phyloP scores from a whole-genome alignment of 2,888 invertebrate species.

The Oxycera nigricornis region DNA sequence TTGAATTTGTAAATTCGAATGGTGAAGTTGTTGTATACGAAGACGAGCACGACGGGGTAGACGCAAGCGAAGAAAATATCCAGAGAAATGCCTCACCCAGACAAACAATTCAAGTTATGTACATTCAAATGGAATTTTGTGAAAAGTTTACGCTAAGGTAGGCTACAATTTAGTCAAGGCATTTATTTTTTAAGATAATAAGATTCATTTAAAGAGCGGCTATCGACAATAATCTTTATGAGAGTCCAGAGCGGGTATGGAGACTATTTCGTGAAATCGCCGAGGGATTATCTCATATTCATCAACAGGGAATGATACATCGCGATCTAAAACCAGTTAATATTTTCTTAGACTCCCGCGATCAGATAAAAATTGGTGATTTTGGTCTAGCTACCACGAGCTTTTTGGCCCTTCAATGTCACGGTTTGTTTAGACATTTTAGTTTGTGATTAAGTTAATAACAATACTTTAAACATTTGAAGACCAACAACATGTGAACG shows the following conservation, averaged over 20 bases:
- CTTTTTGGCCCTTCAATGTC: slow-evolving; percentile 62
- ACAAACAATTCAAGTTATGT: slow-evolving; percentile 68
- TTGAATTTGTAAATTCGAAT: slow-evolving; percentile 60
- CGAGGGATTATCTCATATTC: slow-evolving; percentile 88
- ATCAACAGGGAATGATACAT: slow-evolving; percentile 90
- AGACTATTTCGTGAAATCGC: slow-evolving; percentile 93
- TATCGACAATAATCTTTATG: slow-evolving; percentile 81
- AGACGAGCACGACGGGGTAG: slow-evolving; percentile 51
- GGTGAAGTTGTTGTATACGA: slow-evolving; percentile 57
- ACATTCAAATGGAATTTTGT: slow-evolving; percentile 99
- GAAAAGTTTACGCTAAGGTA: slow-evolving; percentile 88
- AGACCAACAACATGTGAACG: slow-evolving; percentile 16
- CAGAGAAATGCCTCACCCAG: slow-evolving; percentile 51
- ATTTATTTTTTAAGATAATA: too few species aligned
- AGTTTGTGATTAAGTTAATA: slow-evolving; percentile 37
- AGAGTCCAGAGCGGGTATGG: slow-evolving; percentile 85
- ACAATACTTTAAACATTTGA: not conserved
- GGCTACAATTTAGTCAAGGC: not conserved
- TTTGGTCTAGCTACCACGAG: slow-evolving; percentile 94
- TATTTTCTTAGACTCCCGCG: slow-evolving; percentile 92
- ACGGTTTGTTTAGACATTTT: slow-evolving; percentile 48
- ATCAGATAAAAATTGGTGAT: slow-evolving; percentile 96
- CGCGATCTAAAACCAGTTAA: slow-evolving; percentile 88
- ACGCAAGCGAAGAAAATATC: slow-evolving; percentile 50
- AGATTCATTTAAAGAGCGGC: slow-evolving; percentile 69